phyloP scores from a whole-genome alignment of 2,113 vertebrate genomes.

The Rhabdomys dilectus region DNA sequence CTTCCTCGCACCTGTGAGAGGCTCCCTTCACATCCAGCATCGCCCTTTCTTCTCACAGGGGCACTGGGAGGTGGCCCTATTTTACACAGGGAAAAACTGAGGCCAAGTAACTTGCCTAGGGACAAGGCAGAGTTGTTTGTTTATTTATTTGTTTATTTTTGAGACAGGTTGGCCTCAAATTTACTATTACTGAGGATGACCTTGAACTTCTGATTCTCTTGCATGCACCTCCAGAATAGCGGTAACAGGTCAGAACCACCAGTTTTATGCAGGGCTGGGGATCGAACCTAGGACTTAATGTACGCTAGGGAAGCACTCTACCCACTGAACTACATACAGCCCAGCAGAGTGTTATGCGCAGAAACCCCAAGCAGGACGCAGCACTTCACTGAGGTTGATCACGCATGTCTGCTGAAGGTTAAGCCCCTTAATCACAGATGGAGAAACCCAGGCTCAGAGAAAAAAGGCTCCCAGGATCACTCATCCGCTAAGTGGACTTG shows the following conservation, averaged over 20 bases:
- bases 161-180: neutral
- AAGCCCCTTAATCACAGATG: neutral
- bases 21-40: neutral
- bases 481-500: neutral
- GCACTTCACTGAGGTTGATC: neutral
- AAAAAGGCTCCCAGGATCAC: neutral
- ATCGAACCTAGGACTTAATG: neutral
- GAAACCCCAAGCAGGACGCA: neutral
- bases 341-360: neutral
- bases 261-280: neutral
- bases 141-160: neutral
- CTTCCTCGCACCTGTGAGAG: accelerated
- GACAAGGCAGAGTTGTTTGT: neutral
- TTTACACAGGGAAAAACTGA: neutral
- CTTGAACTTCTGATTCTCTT: neutral
- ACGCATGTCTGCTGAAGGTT: too few relatives aligned
- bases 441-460: neutral
- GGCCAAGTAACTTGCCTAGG: neutral
- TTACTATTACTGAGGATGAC: neutral
- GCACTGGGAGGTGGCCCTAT: neutral
- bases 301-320: neutral
- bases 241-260: neutral
- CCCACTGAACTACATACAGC: neutral
- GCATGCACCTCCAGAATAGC: neutral
- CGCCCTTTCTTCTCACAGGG: neutral